phyloP scores from a whole-genome alignment of 1,140 invertebrate genomes.

The Tribolium castaneum region DNA sequence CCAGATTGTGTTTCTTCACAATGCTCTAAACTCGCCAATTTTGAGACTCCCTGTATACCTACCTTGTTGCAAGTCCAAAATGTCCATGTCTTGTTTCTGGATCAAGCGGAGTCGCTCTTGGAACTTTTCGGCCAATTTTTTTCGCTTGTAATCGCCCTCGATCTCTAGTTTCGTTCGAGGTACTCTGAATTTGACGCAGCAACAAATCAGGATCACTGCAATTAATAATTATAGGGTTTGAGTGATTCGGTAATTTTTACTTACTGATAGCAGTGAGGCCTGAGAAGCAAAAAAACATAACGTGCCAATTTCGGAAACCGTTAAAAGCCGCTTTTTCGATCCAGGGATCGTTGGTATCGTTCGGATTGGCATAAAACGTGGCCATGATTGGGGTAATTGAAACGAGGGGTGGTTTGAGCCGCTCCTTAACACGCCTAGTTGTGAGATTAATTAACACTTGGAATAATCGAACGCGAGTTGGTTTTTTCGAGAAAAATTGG shows the following conservation, averaged over 20 bases:
- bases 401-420: slow-evolving; percentile 10
- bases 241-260: slow-evolving; percentile 47
- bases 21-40: no score
- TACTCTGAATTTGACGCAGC: slow-evolving; percentile 87
- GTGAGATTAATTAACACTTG: slow-evolving; percentile 16
- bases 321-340: slow-evolving; percentile 69
- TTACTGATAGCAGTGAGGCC: slow-evolving; percentile 68
- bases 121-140: slow-evolving; percentile 85
- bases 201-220: slow-evolving; percentile 82
- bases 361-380: slow-evolving; percentile 61
- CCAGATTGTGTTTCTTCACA: no score
- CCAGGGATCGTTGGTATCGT: slow-evolving; percentile 66
- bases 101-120: slow-evolving; percentile 82
- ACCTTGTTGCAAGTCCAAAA: slow-evolving; percentile 83
- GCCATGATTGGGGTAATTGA: slow-evolving; percentile 50
- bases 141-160: slow-evolving; percentile 87
- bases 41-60: no score
- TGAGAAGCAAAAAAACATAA: slow-evolving; percentile 72
- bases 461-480: neutral
- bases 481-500: no score
- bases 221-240: neutral
- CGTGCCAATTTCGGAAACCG: slow-evolving; percentile 73
- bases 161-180: slow-evolving; percentile 94
- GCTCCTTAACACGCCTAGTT: slow-evolving; percentile 27
- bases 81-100: slow-evolving; percentile 86